Evolutionary conservation across 2,797 vertebrate genomes (phyloP).

Genomic region (Tadarida brasiliensis): DNA sequence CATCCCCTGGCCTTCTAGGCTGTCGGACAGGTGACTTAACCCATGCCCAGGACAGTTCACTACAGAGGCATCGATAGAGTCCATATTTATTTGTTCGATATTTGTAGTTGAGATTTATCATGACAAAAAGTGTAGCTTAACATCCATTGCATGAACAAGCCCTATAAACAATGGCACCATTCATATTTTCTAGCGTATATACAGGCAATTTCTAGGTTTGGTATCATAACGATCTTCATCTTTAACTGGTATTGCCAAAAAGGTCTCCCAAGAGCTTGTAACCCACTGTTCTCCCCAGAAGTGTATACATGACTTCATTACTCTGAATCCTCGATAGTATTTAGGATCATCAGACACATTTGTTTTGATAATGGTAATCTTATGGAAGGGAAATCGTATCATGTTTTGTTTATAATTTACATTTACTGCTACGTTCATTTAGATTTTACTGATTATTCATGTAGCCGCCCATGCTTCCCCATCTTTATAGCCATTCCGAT

Average conservation of each 20-base stretch:
- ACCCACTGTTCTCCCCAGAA: neutral
- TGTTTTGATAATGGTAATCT: neutral
- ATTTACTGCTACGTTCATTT: neutral
- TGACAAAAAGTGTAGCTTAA: neutral
- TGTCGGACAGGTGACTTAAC: too few species aligned
- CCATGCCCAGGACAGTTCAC: neutral
- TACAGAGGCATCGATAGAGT: neutral
- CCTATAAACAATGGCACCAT: neutral
- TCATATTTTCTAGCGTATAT: too few species aligned
- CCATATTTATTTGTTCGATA: neutral
- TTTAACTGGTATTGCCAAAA: neutral
- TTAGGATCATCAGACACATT: neutral
- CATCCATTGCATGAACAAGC: neutral
- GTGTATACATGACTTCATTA: neutral
- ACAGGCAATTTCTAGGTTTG: neutral
- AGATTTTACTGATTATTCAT: too few species aligned
- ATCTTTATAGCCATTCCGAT: neutral
- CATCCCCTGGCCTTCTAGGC: accelerated
- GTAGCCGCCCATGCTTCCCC: neutral
- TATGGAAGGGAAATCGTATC: neutral
- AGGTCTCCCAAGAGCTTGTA: neutral
- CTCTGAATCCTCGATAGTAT: neutral
- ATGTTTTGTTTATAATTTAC: neutral
- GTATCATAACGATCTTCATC: neutral
- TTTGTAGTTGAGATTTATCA: neutral